Base-by-base conservation (phyloP, 1,140 invertebrate species). In the Ctenoplectra terminalis region DNA sequence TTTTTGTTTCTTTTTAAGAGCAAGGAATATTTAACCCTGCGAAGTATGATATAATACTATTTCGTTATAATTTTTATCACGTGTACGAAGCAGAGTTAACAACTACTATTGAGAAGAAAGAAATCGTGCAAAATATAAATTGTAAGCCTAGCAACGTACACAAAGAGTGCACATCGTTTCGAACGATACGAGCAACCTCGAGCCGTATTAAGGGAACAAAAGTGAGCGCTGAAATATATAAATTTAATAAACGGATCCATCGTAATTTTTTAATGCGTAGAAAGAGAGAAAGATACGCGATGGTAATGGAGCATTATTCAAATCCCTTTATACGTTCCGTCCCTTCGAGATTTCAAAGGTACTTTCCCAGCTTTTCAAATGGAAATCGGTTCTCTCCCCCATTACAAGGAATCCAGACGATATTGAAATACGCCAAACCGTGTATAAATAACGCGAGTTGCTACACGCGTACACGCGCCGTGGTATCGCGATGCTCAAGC, bases 261-360 rank as follows among this genome's bases (percentile, higher is more conserved):
- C 7, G n/a, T 26, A 66, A 37, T 66, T 40, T 66, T 29, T 13
- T 9, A 63, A 63, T 31, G 17, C 17, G 15, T 8, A 43, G 5
- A 20, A 11, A 8, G 26, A 11, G 6, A n/a, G 17, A 1, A 40
- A 9, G 1, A 34, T 34, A 34, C 17, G 29, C 29, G 31, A 63
- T 63, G 34, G 48, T 34, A 70, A 70, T 52, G 67, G 67, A 52
- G 67, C 20, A 52, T 70, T 70, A 50, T 70, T 70, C 46, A 70
- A 70, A 70, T 70, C 67, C 31, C 31, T 70, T 70, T 70, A 50
- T 23, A 52, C 29, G 46, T 23, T 23, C 46, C 26, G 17, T 52
- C n/a, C 31, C 20, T 70, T 50, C 46, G 43, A 34, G 29, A 34
- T 48, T 50, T 52, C 46, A 50, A 23, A 50, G 48, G 50, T 48